phyloP scores from a whole-genome alignment of 2,888 invertebrate genomes.

The Aphelenchoides bicaudatus region DNA sequence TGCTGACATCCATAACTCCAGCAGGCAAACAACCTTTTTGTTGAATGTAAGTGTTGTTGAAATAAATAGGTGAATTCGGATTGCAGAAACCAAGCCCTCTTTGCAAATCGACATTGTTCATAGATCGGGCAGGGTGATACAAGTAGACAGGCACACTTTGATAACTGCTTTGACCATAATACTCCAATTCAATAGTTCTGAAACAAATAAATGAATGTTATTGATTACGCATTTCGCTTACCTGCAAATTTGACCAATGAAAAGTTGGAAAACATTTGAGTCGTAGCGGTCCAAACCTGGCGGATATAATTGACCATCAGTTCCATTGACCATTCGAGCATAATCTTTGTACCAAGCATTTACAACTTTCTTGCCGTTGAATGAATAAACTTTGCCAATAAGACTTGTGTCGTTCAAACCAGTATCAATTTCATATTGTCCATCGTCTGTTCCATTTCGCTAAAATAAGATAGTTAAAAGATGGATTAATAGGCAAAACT shows the following conservation, averaged over 20 bases:
- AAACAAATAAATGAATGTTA: conserved; percentile 16
- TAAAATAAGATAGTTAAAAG: conserved; percentile 21
- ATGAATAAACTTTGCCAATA: conserved; percentile 52
- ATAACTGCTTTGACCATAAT: conserved; percentile 30
- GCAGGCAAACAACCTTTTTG: conserved; percentile 49
- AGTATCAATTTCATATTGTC: conserved; percentile 49
- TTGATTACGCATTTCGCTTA: conserved; percentile 18
- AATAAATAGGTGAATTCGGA: conserved; percentile 46
- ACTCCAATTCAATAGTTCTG: conserved; percentile 46
- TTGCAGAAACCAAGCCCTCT: conserved; percentile 50
- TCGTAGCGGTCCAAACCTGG: conserved; percentile 35
- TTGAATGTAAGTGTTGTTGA: conserved; percentile 49
- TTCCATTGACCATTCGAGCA: conserved; percentile 53
- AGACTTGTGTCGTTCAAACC: conserved; percentile 37
- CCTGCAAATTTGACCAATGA: conserved; percentile 49
- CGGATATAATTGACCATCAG: conserved; percentile 53
- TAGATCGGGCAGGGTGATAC: conserved; percentile 39
- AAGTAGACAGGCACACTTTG: conserved; percentile 43
- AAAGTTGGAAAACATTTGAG: conserved; percentile 33
- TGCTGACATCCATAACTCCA: conserved; percentile 54
- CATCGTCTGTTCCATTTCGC: conserved; percentile 55
- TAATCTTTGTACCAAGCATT: conserved; percentile 42
- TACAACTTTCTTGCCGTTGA: conserved; percentile 42
- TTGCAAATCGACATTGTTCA: conserved; percentile 43
- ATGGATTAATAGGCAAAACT: conserved; percentile 12